Evolutionary conservation across 30 jellyfish, hydroid and myxozoan genomes (phyloP), one percentile per base, ranked within the genome.

Genomic region (Aurelia coerulea): DNA sequence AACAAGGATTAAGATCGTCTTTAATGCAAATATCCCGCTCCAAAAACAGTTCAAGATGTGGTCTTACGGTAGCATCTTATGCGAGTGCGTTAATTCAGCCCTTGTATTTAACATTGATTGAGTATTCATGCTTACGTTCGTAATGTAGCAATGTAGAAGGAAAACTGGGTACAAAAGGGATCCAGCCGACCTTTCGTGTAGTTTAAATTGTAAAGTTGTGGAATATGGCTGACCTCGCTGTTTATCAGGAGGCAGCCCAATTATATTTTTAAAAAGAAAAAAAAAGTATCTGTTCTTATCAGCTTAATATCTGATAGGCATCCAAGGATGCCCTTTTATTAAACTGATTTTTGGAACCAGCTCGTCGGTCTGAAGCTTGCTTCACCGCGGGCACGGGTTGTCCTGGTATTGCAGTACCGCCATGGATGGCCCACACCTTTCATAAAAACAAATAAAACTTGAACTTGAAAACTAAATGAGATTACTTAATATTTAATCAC

Each of bases 311-410:
- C 87, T 76, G 87, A 76, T 76, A 76, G 56, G 87, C 87, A 62
- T 74, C 76, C 49, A 54, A 53, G 75, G 87, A 60, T 58, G 87
- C 87, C 60, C 87, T 51, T 51, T 51, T 76, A 76, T 76, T 76
- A 76, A 76, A 76, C 87, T 58, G 87, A 76, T 76, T 76, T 76
- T 76, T 76, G 87, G 87, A 76, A 76, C 59, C 35, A 23, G 87
- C 76, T 62, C 87, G 74, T 76, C 76, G 87, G 76, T 76, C 66
- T 49, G 87, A 76, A 59, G 76, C 87, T 76, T 76, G 87, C 87
- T 59, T 76, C 87, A 76, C 87, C 87, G 76, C 87, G 87, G 19
- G 76, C 87, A 76, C 87, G 87, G 87, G 87, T 53, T 76, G 87
- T 37, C 87, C 87, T 76, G 87, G 76, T 37, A 76, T 58, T 76